Base-by-base conservation (phyloP, 2,113 vertebrate species). In the Saguinus midas region DNA sequence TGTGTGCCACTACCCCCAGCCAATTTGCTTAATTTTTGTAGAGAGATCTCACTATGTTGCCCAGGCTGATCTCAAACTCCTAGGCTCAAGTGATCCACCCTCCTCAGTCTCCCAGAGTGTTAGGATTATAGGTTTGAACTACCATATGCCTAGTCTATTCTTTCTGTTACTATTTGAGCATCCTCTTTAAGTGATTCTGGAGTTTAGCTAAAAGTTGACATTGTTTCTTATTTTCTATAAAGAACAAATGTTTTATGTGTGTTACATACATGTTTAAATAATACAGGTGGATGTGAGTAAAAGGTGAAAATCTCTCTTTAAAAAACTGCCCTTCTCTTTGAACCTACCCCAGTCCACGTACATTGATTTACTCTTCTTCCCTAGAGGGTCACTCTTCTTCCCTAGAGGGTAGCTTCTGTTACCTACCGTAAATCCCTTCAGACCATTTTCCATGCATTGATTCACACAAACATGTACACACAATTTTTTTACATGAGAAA, bases 131-230 rank as follows among this genome's bases (percentile, higher is more conserved):
- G 27, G 6, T 64, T 12, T 64, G 61, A 64, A 64, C 61, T 10
- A 29, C 12, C 27, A 6, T 64, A 64, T 29, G 27, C 61, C 61
- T 27, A 29, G 61, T 29, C 61, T 64, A 32, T 64, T 64, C 27
- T 32, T 64, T 6, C 12, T 64, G 94, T 86, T 82, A 82, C 68
- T 96, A 9, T 73, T 86, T 73, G 25, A 75, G 43, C 25, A 37
- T 91, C 43, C 27, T 93, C 64, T 91, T 45, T 82, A 61, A 35
- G 92, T 64, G 58, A 73, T 79, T 94, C 72, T 94, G 45, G 40
- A 92, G 16, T 70, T 95, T 58, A 96, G 84, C 61, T 87, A 50
- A 35, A 95, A 85, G 52, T 95, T 96, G 48, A 78, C 72, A 35
- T 76, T 58, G 13, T 11, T 12, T 90, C 35, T 80, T 96, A 68